These are phyloP conservation scores for Eolophus roseicapilla DNA, from an alignment of 2,113 vertebrate species.

Conservation along the genomic window DNA sequence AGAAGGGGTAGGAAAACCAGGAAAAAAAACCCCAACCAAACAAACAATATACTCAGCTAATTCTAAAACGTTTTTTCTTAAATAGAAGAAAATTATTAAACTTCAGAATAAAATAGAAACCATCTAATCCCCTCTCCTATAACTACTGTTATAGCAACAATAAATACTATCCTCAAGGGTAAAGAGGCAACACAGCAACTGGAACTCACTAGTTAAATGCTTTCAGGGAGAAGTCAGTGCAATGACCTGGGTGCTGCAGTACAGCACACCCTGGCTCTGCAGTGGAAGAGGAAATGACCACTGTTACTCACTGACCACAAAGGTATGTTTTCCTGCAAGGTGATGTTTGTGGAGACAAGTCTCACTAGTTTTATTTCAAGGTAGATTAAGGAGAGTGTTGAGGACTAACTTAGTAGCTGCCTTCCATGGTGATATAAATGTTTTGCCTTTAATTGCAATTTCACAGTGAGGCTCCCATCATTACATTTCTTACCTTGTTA, in stretches of 20 bases:
- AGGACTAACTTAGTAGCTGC: background rate
- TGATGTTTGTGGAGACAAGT: fast-evolving
- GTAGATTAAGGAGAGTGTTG: background rate
- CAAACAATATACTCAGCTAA: background rate
- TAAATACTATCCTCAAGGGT: background rate
- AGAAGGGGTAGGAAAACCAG: background rate
- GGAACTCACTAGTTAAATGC: background rate
- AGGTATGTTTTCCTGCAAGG: background rate
- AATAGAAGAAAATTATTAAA: background rate
- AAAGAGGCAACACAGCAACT: background rate
- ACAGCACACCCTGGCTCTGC: background rate
- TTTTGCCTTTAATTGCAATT: background rate
- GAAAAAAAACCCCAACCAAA: background rate
- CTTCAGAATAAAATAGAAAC: background rate
- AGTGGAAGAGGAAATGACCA: background rate
- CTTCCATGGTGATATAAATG: background rate
- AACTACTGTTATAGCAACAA: background rate
- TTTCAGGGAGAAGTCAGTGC: background rate
- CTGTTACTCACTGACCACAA: background rate
- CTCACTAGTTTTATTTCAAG: background rate
- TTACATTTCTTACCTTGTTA: background rate
- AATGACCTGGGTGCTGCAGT: background rate
- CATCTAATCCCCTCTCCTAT: background rate
- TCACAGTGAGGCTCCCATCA: background rate
- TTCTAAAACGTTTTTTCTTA: background rate